These are phyloP conservation scores for Nautilus pompilius DNA, from an alignment of 1,140 invertebrate species.

Conservation along the genomic window DNA sequence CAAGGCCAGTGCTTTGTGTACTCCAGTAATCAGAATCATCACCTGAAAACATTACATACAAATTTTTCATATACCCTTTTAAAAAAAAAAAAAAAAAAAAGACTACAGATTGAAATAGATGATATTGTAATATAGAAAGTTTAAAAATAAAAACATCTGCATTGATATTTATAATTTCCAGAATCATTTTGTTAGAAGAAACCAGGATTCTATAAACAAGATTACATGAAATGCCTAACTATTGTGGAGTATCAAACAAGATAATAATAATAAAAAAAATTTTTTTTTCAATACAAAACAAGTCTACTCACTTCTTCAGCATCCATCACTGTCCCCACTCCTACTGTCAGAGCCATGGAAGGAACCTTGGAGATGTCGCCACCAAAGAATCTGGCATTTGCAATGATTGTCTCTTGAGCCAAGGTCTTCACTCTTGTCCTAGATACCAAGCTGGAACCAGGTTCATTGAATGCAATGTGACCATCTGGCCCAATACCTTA, in stretches of 20 bases:
- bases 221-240: too few relatives aligned
- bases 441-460: conserved; percentile 83
- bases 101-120: background rate
- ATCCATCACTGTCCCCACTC: conserved; percentile 99
- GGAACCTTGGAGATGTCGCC: conserved; percentile 73
- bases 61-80: too few relatives aligned
- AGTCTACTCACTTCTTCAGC: conserved; percentile 74
- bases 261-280: too few relatives aligned
- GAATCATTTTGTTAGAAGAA: too few relatives aligned
- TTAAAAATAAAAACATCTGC: too few relatives aligned
- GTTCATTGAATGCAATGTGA: conserved; percentile 99
- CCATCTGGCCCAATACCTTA: conserved; percentile 99
- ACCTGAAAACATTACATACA: too few relatives aligned
- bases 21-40: conserved; percentile 97
- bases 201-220: too few relatives aligned
- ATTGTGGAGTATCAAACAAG: too few relatives aligned
- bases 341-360: conserved; percentile 83
- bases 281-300: too few relatives aligned
- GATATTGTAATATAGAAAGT: too few relatives aligned
- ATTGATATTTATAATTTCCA: too few relatives aligned
- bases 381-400: conserved; percentile 95
- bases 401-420: conserved; percentile 92
- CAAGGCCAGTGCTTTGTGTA: conserved; percentile 93
- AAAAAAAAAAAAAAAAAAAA: conserved; percentile 4
- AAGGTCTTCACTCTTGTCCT: conserved; percentile 94